phyloP scores from a whole-genome alignment of 2,797 vertebrate genomes.

The Neosalanx taihuensis region DNA sequence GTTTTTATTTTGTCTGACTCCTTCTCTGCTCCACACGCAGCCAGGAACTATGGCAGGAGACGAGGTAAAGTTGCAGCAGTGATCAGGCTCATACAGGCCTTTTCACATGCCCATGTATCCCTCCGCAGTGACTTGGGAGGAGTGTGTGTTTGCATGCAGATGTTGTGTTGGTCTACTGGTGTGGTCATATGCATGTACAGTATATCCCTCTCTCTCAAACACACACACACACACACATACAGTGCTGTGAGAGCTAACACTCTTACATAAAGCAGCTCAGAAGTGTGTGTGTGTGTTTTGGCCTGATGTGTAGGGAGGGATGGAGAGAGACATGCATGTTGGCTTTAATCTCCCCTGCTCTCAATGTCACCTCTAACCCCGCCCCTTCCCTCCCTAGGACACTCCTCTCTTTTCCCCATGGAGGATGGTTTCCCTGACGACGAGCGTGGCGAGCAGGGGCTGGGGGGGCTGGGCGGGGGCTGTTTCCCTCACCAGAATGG shows the following conservation, averaged over 20 bases:
- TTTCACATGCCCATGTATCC: neutral
- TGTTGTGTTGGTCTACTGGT: constrained; percentile 26
- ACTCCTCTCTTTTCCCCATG: constrained; percentile 98
- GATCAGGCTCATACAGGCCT: neutral
- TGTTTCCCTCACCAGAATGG: constrained; percentile 99
- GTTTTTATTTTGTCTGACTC: constrained; percentile 51
- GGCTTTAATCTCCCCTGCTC: neutral
- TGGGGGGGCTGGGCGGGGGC: constrained; percentile 80
- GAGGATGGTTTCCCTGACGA: constrained; percentile 98
- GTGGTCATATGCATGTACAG: constrained; percentile 37
- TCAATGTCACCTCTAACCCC: constrained; percentile 2
- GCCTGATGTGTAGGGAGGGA: neutral
- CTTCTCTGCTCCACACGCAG: constrained; percentile 96
- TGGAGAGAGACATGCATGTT: neutral
- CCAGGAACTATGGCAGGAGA: constrained; percentile 99
- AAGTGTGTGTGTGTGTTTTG: neutral
- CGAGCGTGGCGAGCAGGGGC: constrained; percentile 90
- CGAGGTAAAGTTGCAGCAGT: constrained; percentile 85
- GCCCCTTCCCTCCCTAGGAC: constrained; percentile 71
- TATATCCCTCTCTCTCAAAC: constrained; percentile 13
- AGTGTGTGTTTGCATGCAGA: constrained; percentile 12
- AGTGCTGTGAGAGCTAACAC: constrained; percentile 48
- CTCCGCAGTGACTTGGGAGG: neutral
- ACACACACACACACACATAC: constrained; percentile 15
- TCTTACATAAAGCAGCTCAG: constrained; percentile 62